phyloP scores from a whole-genome alignment of 2,888 invertebrate genomes.

The Rhagonycha lutea region DNA sequence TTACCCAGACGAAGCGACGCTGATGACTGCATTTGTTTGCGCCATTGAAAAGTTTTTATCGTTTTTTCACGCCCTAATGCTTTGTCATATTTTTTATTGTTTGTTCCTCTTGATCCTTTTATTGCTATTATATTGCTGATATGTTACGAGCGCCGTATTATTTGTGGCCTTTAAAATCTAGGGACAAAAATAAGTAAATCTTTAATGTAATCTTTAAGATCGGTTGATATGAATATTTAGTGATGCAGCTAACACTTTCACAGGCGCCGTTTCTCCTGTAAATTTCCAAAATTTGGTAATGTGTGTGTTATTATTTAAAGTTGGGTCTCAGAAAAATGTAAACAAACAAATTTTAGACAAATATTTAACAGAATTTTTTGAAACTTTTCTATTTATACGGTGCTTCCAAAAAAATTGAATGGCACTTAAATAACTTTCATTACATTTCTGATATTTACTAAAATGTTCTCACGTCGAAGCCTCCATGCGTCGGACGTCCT shows the following conservation, averaged over 20 bases:
- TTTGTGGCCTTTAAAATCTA: constrained; percentile 2
- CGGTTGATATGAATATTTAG: constrained; percentile 1
- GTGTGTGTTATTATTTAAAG: background rate
- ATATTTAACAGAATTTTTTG: background rate
- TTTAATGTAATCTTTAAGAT: background rate
- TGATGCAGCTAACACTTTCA: background rate
- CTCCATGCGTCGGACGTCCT: background rate
- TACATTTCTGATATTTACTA: background rate
- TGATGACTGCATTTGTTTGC: constrained; percentile 31
- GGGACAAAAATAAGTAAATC: background rate
- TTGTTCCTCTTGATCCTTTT: constrained; percentile 26
- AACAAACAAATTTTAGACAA: background rate
- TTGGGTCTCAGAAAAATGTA: background rate
- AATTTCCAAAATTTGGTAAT: background rate
- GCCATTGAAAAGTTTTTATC: constrained; percentile 30
- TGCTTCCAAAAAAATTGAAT: background rate
- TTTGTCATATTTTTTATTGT: constrained; percentile 29
- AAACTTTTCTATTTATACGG: background rate
- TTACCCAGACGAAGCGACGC: constrained; percentile 25
- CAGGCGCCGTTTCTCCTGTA: background rate
- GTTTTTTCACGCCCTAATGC: constrained; percentile 30
- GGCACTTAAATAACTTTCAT: too few relatives aligned
- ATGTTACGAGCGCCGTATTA: constrained; percentile 15
- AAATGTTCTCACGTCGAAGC: background rate
- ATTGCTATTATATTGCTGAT: constrained; percentile 23